phyloP scores from a whole-genome alignment of 2,888 invertebrate species.

The Bursaphelenchus okinawaensis region DNA sequence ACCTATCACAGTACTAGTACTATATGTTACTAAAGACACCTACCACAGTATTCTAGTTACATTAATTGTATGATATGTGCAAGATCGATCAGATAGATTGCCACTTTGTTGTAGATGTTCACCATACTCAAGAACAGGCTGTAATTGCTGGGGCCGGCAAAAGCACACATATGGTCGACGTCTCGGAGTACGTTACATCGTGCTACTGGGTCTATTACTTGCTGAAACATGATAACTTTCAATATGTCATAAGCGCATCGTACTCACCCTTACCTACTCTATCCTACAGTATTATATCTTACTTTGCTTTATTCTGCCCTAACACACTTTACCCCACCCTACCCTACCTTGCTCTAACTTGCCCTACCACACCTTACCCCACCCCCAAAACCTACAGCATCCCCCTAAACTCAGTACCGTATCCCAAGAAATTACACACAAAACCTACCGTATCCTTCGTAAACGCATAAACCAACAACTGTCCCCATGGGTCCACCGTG shows the following conservation, averaged over 20 bases:
- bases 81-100: conserved; percentile 30
- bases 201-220: conserved; percentile 25
- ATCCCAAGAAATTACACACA: background rate
- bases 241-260: background rate
- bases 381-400: too few relatives aligned
- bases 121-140: conserved; percentile 24
- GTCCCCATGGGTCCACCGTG: conserved; percentile 24
- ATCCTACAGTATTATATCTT: too few relatives aligned
- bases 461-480: conserved; percentile 25
- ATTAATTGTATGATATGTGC: conserved; percentile 20
- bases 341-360: too few relatives aligned
- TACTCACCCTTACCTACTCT: background rate
- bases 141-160: conserved; percentile 15
- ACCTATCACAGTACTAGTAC: too few relatives aligned
- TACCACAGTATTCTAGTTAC: too few relatives aligned
- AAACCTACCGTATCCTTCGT: conserved; percentile 4
- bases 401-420: too few relatives aligned
- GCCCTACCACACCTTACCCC: too few relatives aligned
- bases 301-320: too few relatives aligned
- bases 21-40: too few relatives aligned
- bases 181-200: conserved; percentile 24
- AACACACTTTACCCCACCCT: background rate
- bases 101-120: conserved; percentile 30
- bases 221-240: conserved; percentile 1
- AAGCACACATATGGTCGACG: conserved; percentile 23